Conservation (phyloP, 1,140 invertebrate genomes). For the Bombus pyrosoma region DNA sequence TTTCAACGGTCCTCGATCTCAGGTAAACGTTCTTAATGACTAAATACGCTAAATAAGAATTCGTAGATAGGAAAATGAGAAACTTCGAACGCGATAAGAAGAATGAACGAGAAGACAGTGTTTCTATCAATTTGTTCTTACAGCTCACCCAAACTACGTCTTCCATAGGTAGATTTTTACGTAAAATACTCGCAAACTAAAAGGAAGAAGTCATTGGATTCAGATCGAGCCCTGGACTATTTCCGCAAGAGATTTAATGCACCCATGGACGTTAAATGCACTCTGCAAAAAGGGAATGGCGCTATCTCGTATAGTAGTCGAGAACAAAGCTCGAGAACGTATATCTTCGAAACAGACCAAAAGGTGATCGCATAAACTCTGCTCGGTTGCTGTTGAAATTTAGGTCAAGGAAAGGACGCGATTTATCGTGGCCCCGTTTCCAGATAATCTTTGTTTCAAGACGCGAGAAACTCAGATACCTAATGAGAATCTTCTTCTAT, state of each 20-base stretch:
- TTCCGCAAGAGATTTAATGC: conserved; percentile 13
- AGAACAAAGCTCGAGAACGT: conserved; percentile 4
- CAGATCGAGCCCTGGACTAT: not conserved
- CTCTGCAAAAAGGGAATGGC: conserved; percentile 1
- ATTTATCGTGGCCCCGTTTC: conserved; percentile 49
- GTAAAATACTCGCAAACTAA: not conserved
- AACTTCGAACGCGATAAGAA: not conserved
- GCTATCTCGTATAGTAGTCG: not conserved
- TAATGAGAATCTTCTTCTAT: conserved; percentile 18
- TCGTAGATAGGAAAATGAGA: not conserved
- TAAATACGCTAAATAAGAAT: not conserved
- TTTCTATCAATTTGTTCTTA: not conserved
- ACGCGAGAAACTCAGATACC: conserved; percentile 10
- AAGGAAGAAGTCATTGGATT: not conserved
- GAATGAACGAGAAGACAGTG: not conserved
- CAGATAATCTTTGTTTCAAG: conserved; percentile 27
- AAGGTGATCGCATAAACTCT: conserved; percentile 29
- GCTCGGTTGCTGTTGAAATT: conserved; percentile 20
- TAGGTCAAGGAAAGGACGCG: conserved; percentile 22
- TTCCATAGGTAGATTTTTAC: not conserved
- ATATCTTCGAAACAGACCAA: conserved; percentile 8
- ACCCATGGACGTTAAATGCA: conserved; percentile 16
- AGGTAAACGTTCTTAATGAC: not conserved
- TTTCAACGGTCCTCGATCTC: not conserved
- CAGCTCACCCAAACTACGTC: no score